These are phyloP conservation scores for Macaria liturata DNA, from an alignment of 2,888 invertebrate species.

Conservation along the genomic window DNA sequence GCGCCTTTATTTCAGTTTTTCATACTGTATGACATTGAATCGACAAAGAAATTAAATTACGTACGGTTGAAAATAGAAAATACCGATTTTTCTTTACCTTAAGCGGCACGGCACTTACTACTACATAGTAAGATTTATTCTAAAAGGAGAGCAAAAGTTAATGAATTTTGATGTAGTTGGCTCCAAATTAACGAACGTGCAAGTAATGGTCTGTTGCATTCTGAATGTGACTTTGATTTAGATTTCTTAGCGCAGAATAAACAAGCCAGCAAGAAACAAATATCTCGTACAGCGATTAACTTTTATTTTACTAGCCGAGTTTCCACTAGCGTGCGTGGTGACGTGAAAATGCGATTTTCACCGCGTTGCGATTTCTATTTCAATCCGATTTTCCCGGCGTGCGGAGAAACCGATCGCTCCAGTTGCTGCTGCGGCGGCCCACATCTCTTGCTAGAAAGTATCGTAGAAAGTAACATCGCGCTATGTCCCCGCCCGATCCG, in stretches of 20 bases:
- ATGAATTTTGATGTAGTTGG: too few species aligned
- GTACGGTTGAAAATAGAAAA: too few species aligned
- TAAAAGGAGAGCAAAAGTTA: too few species aligned
- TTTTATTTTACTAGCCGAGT: constrained; percentile 39
- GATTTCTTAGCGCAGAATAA: not conserved
- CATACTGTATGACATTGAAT: too few species aligned
- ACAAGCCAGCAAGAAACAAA: not conserved
- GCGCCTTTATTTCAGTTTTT: too few species aligned
- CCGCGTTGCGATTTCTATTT: constrained; percentile 79
- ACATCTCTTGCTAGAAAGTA: constrained; percentile 83
- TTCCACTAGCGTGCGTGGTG: constrained; percentile 64
- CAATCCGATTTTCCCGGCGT: constrained; percentile 81
- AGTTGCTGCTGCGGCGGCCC: constrained; percentile 76
- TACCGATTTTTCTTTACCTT: too few species aligned
- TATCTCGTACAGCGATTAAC: constrained; percentile 4
- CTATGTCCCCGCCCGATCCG: constrained; percentile 61
- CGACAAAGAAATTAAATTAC: too few species aligned
- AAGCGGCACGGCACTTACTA: too few species aligned
- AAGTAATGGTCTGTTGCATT: constrained; percentile 19
- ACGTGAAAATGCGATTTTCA: constrained; percentile 79
- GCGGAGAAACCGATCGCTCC: constrained; percentile 81
- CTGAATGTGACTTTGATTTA: constrained; percentile 17
- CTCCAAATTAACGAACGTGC: too few species aligned
- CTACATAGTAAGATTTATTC: too few species aligned
- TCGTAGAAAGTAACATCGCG: constrained; percentile 81